Conservation (phyloP, 1,140 invertebrate genomes). For the Penaeus vannamei region DNA sequence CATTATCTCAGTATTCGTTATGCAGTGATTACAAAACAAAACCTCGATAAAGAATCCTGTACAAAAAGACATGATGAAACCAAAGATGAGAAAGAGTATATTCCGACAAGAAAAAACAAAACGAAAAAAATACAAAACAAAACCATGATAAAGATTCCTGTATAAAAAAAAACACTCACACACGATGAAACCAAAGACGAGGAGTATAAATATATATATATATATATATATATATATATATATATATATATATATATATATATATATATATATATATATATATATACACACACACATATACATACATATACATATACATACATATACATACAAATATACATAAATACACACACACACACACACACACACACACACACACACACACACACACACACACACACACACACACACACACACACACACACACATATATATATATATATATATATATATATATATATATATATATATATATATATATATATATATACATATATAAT, state of each 20-base stretch:
- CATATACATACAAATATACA: background rate
- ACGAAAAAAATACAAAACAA: too few relatives aligned
- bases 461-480: background rate
- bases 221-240: constrained; percentile 24
- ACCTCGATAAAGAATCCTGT: too few relatives aligned
- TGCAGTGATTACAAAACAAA: too few relatives aligned
- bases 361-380: background rate
- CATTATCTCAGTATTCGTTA: too few relatives aligned
- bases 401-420: background rate
- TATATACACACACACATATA: background rate
- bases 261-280: background rate
- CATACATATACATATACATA: constrained; percentile 1
- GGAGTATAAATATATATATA: constrained; percentile 16
- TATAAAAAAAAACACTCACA: too few relatives aligned
- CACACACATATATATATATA: constrained; percentile 28
- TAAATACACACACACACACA: background rate
- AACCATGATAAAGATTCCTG: too few relatives aligned
- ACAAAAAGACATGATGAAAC: too few relatives aligned
- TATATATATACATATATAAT: background rate
- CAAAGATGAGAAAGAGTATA: too few relatives aligned
- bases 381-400: background rate
- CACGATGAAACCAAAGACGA: too few relatives aligned
- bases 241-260: constrained; percentile 18
- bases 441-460: constrained; percentile 22
- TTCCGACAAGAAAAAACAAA: too few relatives aligned